A percentile compares a stretch with the other conserved stretches of the same genome.
phyloP scores from a whole-genome alignment of 30 jellyfish, hydroid and myxozoan species.

The Haliclystus octoradiatus region DNA sequence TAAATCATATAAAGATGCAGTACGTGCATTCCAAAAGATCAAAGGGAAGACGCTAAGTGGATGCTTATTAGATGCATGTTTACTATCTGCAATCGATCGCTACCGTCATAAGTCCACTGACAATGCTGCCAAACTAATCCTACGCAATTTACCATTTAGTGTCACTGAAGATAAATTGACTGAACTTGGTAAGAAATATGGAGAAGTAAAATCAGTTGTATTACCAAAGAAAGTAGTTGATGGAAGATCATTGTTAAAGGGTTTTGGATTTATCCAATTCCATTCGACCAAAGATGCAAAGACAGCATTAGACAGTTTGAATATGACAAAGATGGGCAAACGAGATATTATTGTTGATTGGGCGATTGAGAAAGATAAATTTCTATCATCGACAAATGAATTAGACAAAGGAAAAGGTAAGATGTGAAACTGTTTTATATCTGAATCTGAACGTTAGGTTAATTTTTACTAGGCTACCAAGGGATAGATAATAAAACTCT shows the following conservation, averaged over 20 bases:
- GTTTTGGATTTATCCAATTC: conserved; percentile 85
- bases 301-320: conserved; percentile 57
- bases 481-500: too few species aligned
- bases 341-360: conserved; percentile 89
- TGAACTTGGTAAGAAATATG: conserved; percentile 29
- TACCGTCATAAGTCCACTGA: conserved; percentile 26
- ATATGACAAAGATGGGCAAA: conserved; percentile 44
- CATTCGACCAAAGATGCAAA: conserved; percentile 39
- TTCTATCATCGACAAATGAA: conserved; percentile 17
- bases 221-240: conserved; percentile 44
- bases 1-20: conserved; percentile 69
- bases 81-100: conserved; percentile 55
- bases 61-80: conserved; percentile 27
- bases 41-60: conserved; percentile 35
- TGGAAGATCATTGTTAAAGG: conserved; percentile 26
- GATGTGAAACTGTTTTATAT: too few species aligned
- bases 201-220: conserved; percentile 29
- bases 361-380: conserved; percentile 85
- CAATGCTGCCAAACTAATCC: conserved; percentile 48
- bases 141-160: conserved; percentile 63
- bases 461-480: too few species aligned
- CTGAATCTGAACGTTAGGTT: too few species aligned
- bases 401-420: not conserved
- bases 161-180: conserved; percentile 52
- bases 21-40: conserved; percentile 74